A percentile compares a stretch with the other conserved stretches of the same genome.
These are phyloP conservation scores for Archilochus colubris DNA, from an alignment of 2,113 vertebrate species.

Conservation along the genomic window DNA sequence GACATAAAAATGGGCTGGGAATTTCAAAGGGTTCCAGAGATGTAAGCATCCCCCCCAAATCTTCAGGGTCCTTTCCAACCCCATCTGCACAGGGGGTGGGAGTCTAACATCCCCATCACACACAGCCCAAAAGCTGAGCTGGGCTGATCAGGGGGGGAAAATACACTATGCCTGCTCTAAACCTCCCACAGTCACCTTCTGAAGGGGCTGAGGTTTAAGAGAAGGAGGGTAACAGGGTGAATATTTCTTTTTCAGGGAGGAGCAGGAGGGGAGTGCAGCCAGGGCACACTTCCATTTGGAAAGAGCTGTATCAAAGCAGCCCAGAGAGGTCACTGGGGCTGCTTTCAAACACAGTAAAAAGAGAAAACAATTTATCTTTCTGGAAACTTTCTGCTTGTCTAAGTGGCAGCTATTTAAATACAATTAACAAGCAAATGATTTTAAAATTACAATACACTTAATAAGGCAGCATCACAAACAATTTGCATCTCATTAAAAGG, in stretches of 20 bases:
- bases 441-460: slow-evolving; percentile 76
- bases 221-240: neutral
- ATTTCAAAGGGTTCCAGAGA: neutral
- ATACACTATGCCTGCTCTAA: neutral
- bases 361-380: slow-evolving; percentile 41
- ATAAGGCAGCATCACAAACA: slow-evolving; percentile 67
- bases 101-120: accelerated
- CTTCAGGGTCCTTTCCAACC: neutral
- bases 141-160: neutral
- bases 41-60: neutral
- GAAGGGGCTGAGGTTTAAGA: accelerated
- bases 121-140: neutral
- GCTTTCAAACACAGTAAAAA: slow-evolving; percentile 42
- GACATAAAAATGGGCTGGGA: neutral
- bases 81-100: neutral
- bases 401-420: slow-evolving; percentile 74
- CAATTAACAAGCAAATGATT: slow-evolving; percentile 79
- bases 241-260: neutral
- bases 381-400: slow-evolving; percentile 65
- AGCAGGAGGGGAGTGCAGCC: neutral
- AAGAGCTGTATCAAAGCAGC: slow-evolving; percentile 47
- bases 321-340: slow-evolving; percentile 46
- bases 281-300: neutral
- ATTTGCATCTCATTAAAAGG: slow-evolving; percentile 71
- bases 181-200: neutral